These are phyloP conservation scores for Axinella damicornis DNA, from an alignment of 37 sponge, comb jelly and placozoan genomes.

Conservation along the genomic window DNA sequence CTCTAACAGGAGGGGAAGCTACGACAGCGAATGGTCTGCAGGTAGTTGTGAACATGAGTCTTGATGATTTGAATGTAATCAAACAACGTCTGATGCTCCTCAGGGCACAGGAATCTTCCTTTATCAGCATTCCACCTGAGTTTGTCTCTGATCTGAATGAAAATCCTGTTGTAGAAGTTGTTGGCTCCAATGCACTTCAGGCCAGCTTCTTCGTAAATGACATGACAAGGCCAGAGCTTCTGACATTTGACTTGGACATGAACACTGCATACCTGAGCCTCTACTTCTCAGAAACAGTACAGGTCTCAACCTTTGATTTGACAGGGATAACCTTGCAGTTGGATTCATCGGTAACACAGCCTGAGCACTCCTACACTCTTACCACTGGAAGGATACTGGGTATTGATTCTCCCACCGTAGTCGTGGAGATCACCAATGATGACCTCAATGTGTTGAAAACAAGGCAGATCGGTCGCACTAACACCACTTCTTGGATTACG, in stretches of 20 bases:
- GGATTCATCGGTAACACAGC: conserved; percentile 17
- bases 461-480: conserved; percentile 52
- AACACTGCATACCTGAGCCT: conserved; percentile 78
- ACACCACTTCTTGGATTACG: conserved; percentile 60
- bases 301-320: conserved; percentile 66
- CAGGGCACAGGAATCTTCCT: conserved; percentile 49
- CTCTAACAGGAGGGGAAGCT: conserved; percentile 76
- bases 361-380: conserved; percentile 26
- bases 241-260: conserved; percentile 78
- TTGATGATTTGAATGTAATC: conserved; percentile 81
- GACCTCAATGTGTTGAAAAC: conserved; percentile 89
- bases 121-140: conserved; percentile 42
- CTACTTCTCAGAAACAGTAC: conserved; percentile 91
- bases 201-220: conserved; percentile 73
- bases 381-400: conserved; percentile 32
- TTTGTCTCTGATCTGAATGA: conserved; percentile 74
- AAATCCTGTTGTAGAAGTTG: conserved; percentile 64
- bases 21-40: conserved; percentile 55
- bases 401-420: conserved; percentile 53
- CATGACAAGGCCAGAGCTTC: conserved; percentile 53
- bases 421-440: conserved; percentile 48
- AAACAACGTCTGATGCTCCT: conserved; percentile 70
- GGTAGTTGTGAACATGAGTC: conserved; percentile 60
- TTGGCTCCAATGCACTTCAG: conserved; percentile 37
- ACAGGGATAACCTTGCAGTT: conserved; percentile 76